These are phyloP conservation scores for Drosophila tani DNA, from an alignment of 1,140 invertebrate genomes.

Conservation along the genomic window DNA sequence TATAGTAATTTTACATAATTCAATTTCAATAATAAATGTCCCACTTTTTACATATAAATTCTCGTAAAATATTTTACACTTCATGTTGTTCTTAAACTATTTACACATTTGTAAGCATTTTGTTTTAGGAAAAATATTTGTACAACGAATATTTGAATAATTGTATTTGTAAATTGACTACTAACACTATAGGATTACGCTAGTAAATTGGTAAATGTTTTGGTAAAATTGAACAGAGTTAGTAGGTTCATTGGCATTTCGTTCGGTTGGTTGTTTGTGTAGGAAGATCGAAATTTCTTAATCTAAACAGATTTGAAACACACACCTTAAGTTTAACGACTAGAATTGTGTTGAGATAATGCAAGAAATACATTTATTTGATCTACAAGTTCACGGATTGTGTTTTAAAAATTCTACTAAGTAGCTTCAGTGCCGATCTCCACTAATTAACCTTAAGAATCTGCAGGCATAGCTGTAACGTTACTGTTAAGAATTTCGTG, in stretches of 20 bases:
- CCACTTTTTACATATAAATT: conserved; percentile 57
- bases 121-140: conserved; percentile 54
- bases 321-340: conserved; percentile 51
- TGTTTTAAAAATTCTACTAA: conserved; percentile 59
- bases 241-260: conserved; percentile 52
- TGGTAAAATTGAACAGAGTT: conserved; percentile 33
- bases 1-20: conserved; percentile 33
- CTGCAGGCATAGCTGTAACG: conserved; percentile 20
- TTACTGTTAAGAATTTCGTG: conserved; percentile 22
- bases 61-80: conserved; percentile 46
- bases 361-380: conserved; percentile 33
- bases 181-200: conserved; percentile 35
- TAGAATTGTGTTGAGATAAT: conserved; percentile 72
- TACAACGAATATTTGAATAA: conserved; percentile 53
- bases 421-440: conserved; percentile 55
- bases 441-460: conserved; percentile 22
- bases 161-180: conserved; percentile 41
- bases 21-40: conserved; percentile 13
- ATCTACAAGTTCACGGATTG: conserved; percentile 21
- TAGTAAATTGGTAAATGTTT: conserved; percentile 36
- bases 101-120: conserved; percentile 35
- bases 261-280: conserved; percentile 20
- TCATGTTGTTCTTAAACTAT: conserved; percentile 41
- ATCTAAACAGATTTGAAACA: conserved; percentile 29
- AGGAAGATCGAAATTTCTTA: conserved; percentile 37